Evolutionary conservation across 2,797 vertebrate genomes (phyloP), one percentile per base, ranked within the genome.

Genomic region (Botia kubotai): DNA sequence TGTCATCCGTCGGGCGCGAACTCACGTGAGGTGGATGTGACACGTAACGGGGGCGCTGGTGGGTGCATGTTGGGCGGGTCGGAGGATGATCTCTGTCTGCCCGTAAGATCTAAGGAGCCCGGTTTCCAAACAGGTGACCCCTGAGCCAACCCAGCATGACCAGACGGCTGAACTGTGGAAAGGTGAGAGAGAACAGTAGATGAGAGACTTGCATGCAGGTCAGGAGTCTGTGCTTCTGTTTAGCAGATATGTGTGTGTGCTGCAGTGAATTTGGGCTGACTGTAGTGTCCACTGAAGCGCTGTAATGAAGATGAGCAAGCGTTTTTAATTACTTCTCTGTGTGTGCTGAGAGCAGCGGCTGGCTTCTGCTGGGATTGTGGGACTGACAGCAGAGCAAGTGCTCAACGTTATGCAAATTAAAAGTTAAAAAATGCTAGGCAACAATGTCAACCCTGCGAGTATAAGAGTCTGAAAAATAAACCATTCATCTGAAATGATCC

Each of bases 61-160:
- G 97, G 96, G 89, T 98, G 98, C 94, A 97, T 96, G 94, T 97
- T 96, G 90, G 97, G 98, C 84, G 97, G 97, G 93, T 99, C 98
- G 55, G 98, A 99, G 86, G 97, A 98, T 39, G 98, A 99, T 88
- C 98, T 94, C 92, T 98, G 97, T 88, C 98, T 93, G 88, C 96
- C 94, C 80, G 91, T 92, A 91, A 96, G 92, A 91, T 97, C 95
- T 89, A 96, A 90, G 89, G 95, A 90, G 88, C 95, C 92, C 78
- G 97, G 93, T 90, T 97, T 99, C 98, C 98, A 99, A 87, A 89
- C 87, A 91, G 94, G 88, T 85, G 96, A 95, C 58, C 91, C 88
- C 75, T 95, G 91, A 73, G 95, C 90, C 87, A 92, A 90, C 87
- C 93, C 94, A 81, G 93, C 92, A 83, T 95, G 92, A 87, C 94